Evolutionary conservation across 2,888 invertebrate genomes (phyloP), one percentile per base, ranked within the genome.

Genomic region (Andrena marginata): DNA sequence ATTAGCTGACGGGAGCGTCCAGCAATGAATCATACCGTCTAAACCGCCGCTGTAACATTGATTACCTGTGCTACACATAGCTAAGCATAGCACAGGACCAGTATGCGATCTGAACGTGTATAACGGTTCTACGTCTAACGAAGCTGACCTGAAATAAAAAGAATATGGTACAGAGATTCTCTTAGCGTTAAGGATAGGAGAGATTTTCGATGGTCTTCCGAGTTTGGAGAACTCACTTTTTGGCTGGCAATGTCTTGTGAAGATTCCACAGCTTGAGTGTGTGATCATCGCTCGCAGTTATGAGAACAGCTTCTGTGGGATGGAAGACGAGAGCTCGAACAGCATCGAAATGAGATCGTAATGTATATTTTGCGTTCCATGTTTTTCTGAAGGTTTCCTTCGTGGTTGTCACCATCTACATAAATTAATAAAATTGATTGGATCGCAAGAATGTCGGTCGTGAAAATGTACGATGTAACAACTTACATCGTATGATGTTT

Each of bases 201-300:
- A 10, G 62, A 13, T 20, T 60, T 16, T 7, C 6, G 42, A n/a
- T 10, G 26, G 31, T 26, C 62, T 3, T 6, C 63, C 0, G 3
- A 35, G 51, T 42, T 26, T 2, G 49, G 8, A 7, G 10, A 65
- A 92, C 94, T 90, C 93, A 96, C 96, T 99, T 99, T 96, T 99
- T 99, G 82, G 99, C 98, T 89, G 98, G 98, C 89, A 99, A 98
- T 73, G 99, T 99, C 95, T 99, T 99, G 94, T 99, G 99, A 89
- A 99, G 95, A 96, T 99, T 99, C 99, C 99, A 99, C 93, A 99
- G 95, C 95, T 99, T 99, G 60, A 99, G 96, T 68, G 99, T 99
- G 94, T 99, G 99, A 95, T 99, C 99, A 94, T 99, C 99, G 77
- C 99, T 99, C 54, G 99, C 99, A 35, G 99, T 99, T 92, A 99